phyloP scores from a whole-genome alignment of 2,797 vertebrate genomes.

The Sebastes iracundus region DNA sequence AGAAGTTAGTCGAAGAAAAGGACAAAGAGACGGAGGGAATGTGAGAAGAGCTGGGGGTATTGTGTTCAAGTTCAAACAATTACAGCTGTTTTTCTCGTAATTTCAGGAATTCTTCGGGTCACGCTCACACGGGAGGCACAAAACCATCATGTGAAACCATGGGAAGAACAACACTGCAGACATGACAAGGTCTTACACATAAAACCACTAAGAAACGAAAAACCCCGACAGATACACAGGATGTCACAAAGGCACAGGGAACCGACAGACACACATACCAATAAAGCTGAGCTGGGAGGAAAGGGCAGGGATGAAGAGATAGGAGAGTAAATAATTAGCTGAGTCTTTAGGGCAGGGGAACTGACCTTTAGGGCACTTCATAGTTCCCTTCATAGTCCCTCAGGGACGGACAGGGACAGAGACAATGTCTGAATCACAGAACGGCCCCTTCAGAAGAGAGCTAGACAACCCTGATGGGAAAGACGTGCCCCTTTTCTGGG shows the following conservation, averaged over 20 bases:
- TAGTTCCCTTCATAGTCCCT: slow-evolving; percentile 64
- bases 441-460: slow-evolving; percentile 32
- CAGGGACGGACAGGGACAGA: slow-evolving; percentile 61
- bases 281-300: slow-evolving; percentile 54
- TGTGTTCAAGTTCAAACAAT: slow-evolving; percentile 16
- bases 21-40: background rate
- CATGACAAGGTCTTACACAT: slow-evolving; percentile 44
- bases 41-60: background rate
- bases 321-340: slow-evolving; percentile 66
- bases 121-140: background rate
- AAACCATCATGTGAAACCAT: slow-evolving; percentile 39
- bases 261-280: slow-evolving; percentile 20
- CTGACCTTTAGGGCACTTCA: slow-evolving; percentile 57
- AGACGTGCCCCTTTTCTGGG: slow-evolving; percentile 68
- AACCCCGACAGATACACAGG: slow-evolving; percentile 50
- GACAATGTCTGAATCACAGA: slow-evolving; percentile 70
- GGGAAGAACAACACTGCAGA: slow-evolving; percentile 63
- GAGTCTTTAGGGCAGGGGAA: slow-evolving; percentile 60
- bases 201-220: slow-evolving; percentile 51
- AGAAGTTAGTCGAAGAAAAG: background rate
- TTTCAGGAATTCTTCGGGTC: slow-evolving; percentile 20
- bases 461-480: slow-evolving; percentile 74
- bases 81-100: slow-evolving; percentile 22
- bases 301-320: slow-evolving; percentile 55
- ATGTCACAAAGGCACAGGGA: slow-evolving; percentile 55